Evolutionary conservation across 1,140 invertebrate genomes (phyloP).

Genomic region (Conus ventricosus): DNA sequence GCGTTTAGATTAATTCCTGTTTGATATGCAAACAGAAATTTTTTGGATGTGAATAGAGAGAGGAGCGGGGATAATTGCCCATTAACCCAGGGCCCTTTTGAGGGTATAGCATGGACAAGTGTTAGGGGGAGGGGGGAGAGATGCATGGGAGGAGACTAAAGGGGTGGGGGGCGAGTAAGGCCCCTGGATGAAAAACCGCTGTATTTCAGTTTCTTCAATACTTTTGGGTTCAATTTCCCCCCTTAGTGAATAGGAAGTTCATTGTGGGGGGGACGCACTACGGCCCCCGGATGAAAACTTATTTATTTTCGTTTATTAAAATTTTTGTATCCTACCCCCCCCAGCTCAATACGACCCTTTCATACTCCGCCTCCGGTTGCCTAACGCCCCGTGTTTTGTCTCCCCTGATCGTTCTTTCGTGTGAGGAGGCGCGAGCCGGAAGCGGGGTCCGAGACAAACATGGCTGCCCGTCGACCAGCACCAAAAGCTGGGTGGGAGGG

Average conservation of each 20-base stretch:
- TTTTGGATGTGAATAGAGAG: conserved; percentile 42
- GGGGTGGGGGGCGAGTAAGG: no score
- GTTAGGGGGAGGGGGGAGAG: neutral
- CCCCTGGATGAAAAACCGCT: no score
- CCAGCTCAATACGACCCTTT: neutral
- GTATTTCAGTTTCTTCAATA: no score
- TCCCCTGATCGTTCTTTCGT: conserved; percentile 32
- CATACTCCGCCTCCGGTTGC: conserved; percentile 19
- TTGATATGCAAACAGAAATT: conserved; percentile 51
- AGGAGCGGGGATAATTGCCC: conserved; percentile 24
- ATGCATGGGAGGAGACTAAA: no score
- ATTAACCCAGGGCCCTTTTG: no score
- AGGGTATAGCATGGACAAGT: no score
- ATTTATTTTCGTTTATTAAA: conserved; percentile 50
- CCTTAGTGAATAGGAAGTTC: neutral
- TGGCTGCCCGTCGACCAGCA: conserved; percentile 2
- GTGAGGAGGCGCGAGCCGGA: conserved; percentile 16
- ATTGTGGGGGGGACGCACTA: neutral
- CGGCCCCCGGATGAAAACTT: conserved; percentile 23
- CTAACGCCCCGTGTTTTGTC: conserved; percentile 39
- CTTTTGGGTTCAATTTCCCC: neutral
- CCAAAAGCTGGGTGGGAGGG: neutral
- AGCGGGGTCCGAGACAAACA: conserved; percentile 28
- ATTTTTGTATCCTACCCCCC: conserved; percentile 44
- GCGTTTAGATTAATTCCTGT: conserved; percentile 47